phyloP scores from a whole-genome alignment of 92 coral and sea anemone species.

The Montipora capitata region DNA sequence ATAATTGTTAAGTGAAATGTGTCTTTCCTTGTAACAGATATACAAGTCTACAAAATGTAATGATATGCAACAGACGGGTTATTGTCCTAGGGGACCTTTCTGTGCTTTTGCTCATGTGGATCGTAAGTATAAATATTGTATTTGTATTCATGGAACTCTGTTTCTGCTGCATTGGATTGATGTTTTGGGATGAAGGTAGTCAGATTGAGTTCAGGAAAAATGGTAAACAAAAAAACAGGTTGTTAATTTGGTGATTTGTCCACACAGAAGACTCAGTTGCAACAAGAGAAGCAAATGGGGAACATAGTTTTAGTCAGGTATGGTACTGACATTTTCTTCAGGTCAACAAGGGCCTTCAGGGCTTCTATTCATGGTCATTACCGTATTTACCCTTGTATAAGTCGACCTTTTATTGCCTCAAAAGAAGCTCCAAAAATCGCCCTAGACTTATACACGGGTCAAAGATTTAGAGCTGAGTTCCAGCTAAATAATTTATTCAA shows the following conservation, averaged over 20 bases:
- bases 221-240: not conserved
- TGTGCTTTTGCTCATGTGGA: slow-evolving; percentile 99
- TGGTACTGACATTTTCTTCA: not conserved
- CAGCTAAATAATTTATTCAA: too few relatives aligned
- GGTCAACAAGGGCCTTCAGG: too few relatives aligned
- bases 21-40: slow-evolving; percentile 72
- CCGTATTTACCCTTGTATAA: too few relatives aligned
- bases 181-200: too few relatives aligned
- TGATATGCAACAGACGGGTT: slow-evolving; percentile 99
- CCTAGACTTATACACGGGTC: too few relatives aligned
- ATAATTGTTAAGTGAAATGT: not conserved
- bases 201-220: not conserved
- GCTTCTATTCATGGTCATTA: too few relatives aligned
- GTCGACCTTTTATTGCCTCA: too few relatives aligned
- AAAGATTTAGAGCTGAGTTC: too few relatives aligned
- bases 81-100: slow-evolving; percentile 99
- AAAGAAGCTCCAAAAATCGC: too few relatives aligned
- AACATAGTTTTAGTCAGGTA: slow-evolving; percentile 58
- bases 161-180: too few relatives aligned
- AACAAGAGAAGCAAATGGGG: slow-evolving; percentile 74
- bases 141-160: not conserved
- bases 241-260: not conserved
- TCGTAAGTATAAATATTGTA: slow-evolving; percentile 79
- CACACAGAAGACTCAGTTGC: slow-evolving; percentile 71
- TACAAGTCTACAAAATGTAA: slow-evolving; percentile 99